Evolutionary conservation across 2,888 invertebrate genomes (phyloP).

Genomic region (Cancer borealis): DNA sequence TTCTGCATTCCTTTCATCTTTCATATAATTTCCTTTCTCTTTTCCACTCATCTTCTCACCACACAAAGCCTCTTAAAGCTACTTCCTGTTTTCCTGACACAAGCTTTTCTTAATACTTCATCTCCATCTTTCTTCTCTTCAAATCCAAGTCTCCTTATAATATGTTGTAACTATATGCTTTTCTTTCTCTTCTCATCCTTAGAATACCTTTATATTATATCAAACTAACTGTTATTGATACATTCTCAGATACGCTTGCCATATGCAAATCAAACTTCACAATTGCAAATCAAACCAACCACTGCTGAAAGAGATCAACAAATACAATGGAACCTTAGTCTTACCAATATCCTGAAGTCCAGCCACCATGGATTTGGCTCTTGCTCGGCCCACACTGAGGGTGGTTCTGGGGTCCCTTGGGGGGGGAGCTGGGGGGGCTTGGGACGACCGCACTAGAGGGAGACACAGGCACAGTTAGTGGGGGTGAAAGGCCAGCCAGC

Average conservation of each 20-base stretch:
- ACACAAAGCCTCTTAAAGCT: too few species aligned
- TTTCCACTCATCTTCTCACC: too few species aligned
- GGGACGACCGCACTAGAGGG: slow-evolving; percentile 78
- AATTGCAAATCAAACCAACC: neutral
- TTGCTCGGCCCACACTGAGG: slow-evolving; percentile 93
- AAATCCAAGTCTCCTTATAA: too few species aligned
- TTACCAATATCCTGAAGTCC: slow-evolving; percentile 86
- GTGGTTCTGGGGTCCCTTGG: slow-evolving; percentile 96
- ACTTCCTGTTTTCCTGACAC: too few species aligned
- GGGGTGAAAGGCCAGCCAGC: slow-evolving; percentile 47
- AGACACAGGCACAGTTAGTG: slow-evolving; percentile 70
- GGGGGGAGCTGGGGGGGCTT: slow-evolving; percentile 92
- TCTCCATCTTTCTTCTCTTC: too few species aligned
- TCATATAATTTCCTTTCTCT: too few species aligned
- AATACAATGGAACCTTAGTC: slow-evolving; percentile 72
- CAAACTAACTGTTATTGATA: neutral
- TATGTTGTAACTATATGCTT: neutral
- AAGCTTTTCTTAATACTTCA: too few species aligned
- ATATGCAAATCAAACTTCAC: neutral
- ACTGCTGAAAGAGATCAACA: slow-evolving; percentile 7
- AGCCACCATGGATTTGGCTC: slow-evolving; percentile 95
- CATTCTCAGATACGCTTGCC: neutral
- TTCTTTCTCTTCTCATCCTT: neutral
- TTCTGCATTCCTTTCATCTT: too few species aligned
- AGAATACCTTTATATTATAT: neutral